These are phyloP conservation scores for Microchirus variegatus DNA, from an alignment of 2,797 vertebrate species.

Conservation along the genomic window DNA sequence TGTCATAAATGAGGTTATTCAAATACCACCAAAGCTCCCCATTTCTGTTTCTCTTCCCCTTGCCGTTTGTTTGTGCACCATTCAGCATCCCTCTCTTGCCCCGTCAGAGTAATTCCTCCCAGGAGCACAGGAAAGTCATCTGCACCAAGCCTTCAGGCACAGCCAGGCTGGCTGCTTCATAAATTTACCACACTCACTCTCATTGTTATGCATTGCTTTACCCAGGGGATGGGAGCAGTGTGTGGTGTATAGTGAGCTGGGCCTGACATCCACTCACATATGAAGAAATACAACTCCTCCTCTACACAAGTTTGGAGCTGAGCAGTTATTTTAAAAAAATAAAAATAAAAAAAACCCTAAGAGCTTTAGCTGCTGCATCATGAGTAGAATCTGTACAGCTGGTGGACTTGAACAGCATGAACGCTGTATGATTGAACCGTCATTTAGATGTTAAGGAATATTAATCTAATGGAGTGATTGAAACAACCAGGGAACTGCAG, in stretches of 20 bases:
- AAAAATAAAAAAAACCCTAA: background rate
- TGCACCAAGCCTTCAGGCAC: slow-evolving; percentile 56
- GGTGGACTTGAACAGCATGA: too few relatives aligned
- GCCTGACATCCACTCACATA: slow-evolving; percentile 23
- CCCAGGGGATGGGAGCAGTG: slow-evolving; percentile 33
- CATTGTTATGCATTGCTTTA: slow-evolving; percentile 59
- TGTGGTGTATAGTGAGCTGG: slow-evolving; percentile 11
- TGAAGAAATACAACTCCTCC: slow-evolving; percentile 23
- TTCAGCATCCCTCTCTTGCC: slow-evolving; percentile 56
- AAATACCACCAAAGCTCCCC: background rate
- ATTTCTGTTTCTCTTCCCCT: slow-evolving; percentile 23
- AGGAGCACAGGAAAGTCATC: slow-evolving; percentile 62
- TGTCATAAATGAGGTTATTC: slow-evolving; percentile 18
- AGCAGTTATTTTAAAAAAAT: slow-evolving; percentile 6
- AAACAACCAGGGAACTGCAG: too few relatives aligned
- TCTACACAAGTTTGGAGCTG: slow-evolving; percentile 11
- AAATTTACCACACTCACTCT: slow-evolving; percentile 58
- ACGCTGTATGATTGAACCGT: too few relatives aligned
- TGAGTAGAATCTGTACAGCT: background rate
- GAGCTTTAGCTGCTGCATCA: slow-evolving; percentile 20
- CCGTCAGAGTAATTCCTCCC: slow-evolving; percentile 65
- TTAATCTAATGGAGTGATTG: too few relatives aligned
- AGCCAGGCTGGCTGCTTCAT: slow-evolving; percentile 53
- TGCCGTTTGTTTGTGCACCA: slow-evolving; percentile 48
- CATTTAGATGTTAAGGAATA: too few relatives aligned